Conservation (phyloP, 2,113 vertebrate genomes). For the Stictonetta naevosa region DNA sequence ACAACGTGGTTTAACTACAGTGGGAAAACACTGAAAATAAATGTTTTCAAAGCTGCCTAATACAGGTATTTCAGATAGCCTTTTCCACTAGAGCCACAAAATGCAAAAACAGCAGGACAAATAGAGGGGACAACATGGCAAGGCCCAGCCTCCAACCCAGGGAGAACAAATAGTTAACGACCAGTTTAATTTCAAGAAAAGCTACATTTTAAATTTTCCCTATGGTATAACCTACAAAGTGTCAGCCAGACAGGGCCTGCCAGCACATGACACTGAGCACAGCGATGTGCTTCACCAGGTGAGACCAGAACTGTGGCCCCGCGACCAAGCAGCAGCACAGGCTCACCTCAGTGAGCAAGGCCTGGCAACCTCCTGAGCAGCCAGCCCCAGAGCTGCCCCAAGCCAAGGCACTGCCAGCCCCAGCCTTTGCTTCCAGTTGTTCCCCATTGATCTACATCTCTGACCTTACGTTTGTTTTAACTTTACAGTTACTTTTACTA, state of each 20-base stretch:
- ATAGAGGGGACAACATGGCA: fast-evolving
- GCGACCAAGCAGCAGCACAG: fast-evolving
- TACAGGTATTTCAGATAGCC: fast-evolving
- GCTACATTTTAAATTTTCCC: background rate
- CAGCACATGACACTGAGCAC: fast-evolving
- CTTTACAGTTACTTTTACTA: background rate
- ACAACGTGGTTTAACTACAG: fast-evolving
- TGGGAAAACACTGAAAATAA: background rate
- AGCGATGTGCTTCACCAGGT: fast-evolving
- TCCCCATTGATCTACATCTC: background rate
- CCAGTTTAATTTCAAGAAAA: fast-evolving
- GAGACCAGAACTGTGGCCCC: background rate
- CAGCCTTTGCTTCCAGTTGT: background rate
- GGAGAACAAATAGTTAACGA: fast-evolving
- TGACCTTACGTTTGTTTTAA: background rate
- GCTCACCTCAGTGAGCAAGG: too few species aligned
- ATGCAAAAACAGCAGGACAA: fast-evolving
- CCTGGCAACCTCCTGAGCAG: background rate
- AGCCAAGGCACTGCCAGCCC: background rate
- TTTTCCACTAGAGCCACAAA: background rate
- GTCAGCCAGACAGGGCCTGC: background rate
- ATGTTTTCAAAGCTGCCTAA: background rate
- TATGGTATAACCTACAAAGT: background rate
- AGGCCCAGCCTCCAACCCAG: background rate
- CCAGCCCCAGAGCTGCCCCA: background rate